phyloP scores from a whole-genome alignment of 2,888 invertebrate species.

The Brachyopa scutellaris region DNA sequence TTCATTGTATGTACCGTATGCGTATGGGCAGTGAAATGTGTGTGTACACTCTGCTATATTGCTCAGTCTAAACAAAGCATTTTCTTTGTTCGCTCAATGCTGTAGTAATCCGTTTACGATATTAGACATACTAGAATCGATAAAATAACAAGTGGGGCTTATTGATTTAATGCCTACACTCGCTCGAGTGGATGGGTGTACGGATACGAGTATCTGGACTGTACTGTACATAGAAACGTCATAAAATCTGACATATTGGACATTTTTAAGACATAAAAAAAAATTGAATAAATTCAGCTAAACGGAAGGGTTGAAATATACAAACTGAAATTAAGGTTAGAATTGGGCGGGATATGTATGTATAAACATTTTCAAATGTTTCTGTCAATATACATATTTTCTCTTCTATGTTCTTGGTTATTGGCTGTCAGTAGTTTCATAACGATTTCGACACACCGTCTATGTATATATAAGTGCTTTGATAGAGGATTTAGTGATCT shows the following conservation, averaged over 20 bases:
- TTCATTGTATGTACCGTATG: neutral
- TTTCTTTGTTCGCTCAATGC: slow-evolving; percentile 13
- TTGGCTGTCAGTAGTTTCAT: neutral
- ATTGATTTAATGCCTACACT: slow-evolving; percentile 34
- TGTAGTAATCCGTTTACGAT: slow-evolving; percentile 39
- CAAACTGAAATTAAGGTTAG: slow-evolving; percentile 30
- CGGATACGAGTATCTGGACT: neutral
- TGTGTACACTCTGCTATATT: neutral
- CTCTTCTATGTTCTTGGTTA: slow-evolving; percentile 1
- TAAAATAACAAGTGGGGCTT: slow-evolving; percentile 43
- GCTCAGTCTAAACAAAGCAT: slow-evolving; percentile 12
- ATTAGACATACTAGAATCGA: slow-evolving; percentile 37
- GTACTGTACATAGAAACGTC: neutral
- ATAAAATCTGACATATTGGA: slow-evolving; percentile 1
- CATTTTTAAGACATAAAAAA: neutral
- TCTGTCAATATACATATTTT: slow-evolving; percentile 3
- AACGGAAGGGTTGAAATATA: neutral
- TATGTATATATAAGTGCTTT: too few species aligned
- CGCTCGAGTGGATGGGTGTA: neutral
- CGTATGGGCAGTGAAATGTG: neutral
- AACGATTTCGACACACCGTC: too few species aligned
- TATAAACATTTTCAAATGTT: slow-evolving; percentile 1
- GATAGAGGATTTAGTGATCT: too few species aligned
- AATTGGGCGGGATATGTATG: too few species aligned
- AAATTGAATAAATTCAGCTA: neutral